Conservation (phyloP, 2,113 vertebrate species). For the Otolemur garnettii region DNA sequence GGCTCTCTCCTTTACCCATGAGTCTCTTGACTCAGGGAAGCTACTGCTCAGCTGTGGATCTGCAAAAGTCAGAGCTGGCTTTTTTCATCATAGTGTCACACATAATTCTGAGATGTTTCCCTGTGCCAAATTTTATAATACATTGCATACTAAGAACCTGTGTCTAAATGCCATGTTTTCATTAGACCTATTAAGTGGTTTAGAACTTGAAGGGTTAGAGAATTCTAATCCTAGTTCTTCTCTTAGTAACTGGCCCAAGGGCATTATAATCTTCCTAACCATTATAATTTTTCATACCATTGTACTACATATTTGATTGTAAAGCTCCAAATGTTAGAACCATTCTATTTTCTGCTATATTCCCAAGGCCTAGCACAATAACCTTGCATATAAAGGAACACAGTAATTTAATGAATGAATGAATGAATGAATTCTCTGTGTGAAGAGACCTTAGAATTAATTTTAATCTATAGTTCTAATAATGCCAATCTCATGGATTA, state of each 20-base stretch:
- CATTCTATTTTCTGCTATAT: not conserved
- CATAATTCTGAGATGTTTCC: conserved; percentile 3
- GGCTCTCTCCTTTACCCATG: not conserved
- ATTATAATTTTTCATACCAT: not conserved
- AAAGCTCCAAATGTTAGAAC: not conserved
- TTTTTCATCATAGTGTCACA: not conserved
- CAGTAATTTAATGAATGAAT: not conserved
- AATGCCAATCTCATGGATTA: not conserved
- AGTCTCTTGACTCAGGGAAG: not conserved
- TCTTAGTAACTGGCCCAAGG: not conserved
- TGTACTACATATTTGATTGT: not conserved
- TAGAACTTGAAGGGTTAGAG: not conserved
- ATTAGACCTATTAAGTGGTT: not conserved
- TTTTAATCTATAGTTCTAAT: not conserved
- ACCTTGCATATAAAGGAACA: not conserved
- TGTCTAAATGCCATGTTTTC: not conserved
- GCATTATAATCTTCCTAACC: conserved; percentile 12
- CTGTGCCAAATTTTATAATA: not conserved
- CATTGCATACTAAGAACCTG: not conserved
- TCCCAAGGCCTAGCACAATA: not conserved
- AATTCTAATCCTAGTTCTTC: not conserved
- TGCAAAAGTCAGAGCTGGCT: conserved; percentile 5
- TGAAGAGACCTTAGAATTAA: not conserved
- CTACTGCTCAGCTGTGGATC: not conserved
- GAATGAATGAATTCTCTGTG: conserved; percentile 33